These are phyloP conservation scores for Diadema setosum DNA, from an alignment of 35 echinoderm and acorn worm genomes.

Conservation along the genomic window DNA sequence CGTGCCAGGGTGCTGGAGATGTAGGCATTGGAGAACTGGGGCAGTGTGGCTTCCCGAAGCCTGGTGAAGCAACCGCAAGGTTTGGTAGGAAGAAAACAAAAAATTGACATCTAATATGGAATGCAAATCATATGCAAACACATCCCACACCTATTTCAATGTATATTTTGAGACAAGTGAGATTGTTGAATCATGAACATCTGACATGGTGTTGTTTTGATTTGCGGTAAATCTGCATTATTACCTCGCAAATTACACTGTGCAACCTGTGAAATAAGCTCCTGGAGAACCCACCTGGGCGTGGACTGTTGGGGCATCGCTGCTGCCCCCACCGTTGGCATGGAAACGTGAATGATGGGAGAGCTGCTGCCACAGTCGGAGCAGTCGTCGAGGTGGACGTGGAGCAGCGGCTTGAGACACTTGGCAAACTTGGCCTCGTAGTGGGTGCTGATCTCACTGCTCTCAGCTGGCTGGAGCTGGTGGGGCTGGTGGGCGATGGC, in stretches of 20 bases:
- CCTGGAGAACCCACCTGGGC: not conserved
- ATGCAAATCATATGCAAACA: no score
- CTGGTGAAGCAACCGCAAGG: no score
- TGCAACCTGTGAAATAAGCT: no score
- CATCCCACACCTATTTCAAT: no score
- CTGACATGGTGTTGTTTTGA: no score
- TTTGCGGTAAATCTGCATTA: no score
- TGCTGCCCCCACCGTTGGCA: not conserved
- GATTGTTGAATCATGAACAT: no score
- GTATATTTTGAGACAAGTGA: no score
- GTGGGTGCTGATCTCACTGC: constrained; percentile 15
- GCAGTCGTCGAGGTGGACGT: not conserved
- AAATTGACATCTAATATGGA: no score
- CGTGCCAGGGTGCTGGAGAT: constrained; percentile 2
- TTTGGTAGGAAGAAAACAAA: no score
- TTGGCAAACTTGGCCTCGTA: constrained; percentile 16
- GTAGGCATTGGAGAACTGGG: constrained; percentile 5
- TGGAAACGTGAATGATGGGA: constrained; percentile 16
- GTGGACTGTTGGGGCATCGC: not conserved
- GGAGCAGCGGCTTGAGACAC: constrained; percentile 17
- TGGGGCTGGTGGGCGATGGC: constrained; percentile 23
- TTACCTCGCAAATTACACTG: no score
- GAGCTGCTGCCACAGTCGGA: constrained; percentile 1
- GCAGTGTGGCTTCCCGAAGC: not conserved
- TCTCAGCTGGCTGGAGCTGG: constrained; percentile 12